Conservation (phyloP, 2,797 vertebrate genomes). For the Pseudochromis fuscus region DNA sequence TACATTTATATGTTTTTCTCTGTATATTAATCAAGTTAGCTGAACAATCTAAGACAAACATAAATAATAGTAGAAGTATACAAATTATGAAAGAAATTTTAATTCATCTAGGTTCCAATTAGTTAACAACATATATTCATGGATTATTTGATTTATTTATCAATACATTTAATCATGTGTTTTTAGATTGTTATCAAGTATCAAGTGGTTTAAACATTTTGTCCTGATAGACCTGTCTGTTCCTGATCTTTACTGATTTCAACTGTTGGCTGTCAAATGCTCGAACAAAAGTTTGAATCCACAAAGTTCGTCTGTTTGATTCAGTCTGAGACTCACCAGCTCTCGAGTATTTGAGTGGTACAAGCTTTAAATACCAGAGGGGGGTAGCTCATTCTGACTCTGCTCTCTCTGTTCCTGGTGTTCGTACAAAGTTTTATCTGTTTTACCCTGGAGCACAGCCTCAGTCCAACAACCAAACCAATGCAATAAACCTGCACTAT, state of each 20-base stretch:
- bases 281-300: neutral
- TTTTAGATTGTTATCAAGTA: neutral
- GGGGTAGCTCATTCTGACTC: constrained; percentile 41
- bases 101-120: too few relatives aligned
- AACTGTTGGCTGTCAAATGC: neutral
- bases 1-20: too few relatives aligned
- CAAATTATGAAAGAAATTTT: too few relatives aligned
- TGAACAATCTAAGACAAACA: too few relatives aligned
- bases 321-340: too few relatives aligned
- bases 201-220: neutral
- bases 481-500: too few relatives aligned
- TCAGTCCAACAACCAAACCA: neutral
- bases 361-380: constrained; percentile 52
- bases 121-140: neutral
- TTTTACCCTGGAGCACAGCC: neutral
- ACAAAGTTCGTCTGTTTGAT: neutral
- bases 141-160: neutral
- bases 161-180: neutral
- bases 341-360: constrained; percentile 28
- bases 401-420: neutral
- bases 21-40: too few relatives aligned
- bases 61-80: too few relatives aligned
- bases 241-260: neutral
- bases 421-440: neutral
- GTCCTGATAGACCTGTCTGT: neutral